phyloP scores from a whole-genome alignment of 2,113 vertebrate species.

The Arizona elegans region DNA sequence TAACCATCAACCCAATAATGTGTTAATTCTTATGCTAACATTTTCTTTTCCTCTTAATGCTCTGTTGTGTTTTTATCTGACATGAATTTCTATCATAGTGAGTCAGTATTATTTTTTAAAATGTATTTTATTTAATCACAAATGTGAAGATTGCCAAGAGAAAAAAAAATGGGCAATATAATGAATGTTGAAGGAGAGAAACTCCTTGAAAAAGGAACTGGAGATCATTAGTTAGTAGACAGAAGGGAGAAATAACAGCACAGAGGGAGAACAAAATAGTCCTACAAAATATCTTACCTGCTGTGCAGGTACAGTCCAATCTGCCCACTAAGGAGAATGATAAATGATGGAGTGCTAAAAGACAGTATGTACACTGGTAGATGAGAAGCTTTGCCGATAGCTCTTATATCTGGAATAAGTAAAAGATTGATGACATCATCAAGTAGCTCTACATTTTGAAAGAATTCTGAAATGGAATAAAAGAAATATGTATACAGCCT shows the following conservation, averaged over 20 bases:
- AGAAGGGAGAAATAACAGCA: not conserved
- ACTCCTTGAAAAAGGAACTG: constrained; percentile 8
- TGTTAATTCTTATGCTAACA: not conserved
- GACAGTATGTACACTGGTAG: not conserved
- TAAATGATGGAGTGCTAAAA: constrained; percentile 4
- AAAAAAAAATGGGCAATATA: not conserved
- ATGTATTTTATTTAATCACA: not conserved
- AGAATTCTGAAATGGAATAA: not conserved
- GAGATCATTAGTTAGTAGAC: constrained; percentile 14
- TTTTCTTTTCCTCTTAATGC: not conserved
- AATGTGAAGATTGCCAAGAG: not conserved
- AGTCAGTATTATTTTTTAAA: not conserved
- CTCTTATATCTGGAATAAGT: not conserved
- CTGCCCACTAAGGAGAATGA: constrained; percentile 1
- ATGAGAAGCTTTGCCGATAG: not conserved
- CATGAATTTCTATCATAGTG: not conserved
- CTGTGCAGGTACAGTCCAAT: not conserved
- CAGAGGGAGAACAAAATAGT: not conserved
- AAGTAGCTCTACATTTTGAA: not conserved
- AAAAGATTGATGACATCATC: constrained; percentile 11
- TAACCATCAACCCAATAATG: not conserved
- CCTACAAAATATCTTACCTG: not conserved
- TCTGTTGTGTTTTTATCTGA: not conserved
- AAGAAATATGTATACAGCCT: not conserved
- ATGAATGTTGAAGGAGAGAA: constrained; percentile 10